Conservation (phyloP, 2,888 invertebrate species). For the Drosophila niveifrons region DNA sequence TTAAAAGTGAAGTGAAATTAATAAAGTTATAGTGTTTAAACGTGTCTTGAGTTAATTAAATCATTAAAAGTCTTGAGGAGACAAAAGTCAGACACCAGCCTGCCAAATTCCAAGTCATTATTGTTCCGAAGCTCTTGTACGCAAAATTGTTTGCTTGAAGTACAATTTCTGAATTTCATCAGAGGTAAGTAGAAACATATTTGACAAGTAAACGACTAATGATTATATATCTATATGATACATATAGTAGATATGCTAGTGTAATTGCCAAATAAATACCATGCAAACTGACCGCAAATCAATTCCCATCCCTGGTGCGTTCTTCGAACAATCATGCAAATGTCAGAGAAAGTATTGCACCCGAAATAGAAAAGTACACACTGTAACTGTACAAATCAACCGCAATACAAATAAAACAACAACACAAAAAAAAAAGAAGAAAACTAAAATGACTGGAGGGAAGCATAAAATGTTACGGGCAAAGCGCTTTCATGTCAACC, state of each 20-base stretch:
- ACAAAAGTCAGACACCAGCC: no score
- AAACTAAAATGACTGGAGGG: conserved; percentile 32
- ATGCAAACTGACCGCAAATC: conserved; percentile 28
- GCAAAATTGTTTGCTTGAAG: background rate
- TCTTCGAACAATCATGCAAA: conserved; percentile 16
- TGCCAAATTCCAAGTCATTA: no score
- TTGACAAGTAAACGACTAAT: background rate
- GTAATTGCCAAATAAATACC: conserved; percentile 43
- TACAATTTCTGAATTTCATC: background rate
- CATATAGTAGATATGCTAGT: background rate
- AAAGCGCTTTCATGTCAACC: conserved; percentile 72
- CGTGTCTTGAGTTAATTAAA: no score
- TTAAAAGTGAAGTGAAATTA: no score
- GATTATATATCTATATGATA: background rate
- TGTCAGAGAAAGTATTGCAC: conserved; percentile 24
- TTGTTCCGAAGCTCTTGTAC: background rate
- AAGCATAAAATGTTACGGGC: conserved; percentile 54
- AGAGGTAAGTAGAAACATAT: background rate
- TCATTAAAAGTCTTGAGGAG: no score
- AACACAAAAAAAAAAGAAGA: background rate
- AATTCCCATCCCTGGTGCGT: background rate
- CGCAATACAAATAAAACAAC: conserved; percentile 2
- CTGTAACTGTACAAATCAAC: conserved; percentile 54
- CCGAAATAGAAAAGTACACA: conserved; percentile 39
- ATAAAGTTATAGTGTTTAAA: no score